These are phyloP conservation scores for Hippopotamus amphibius DNA, from an alignment of 2,113 vertebrate species.

Conservation along the genomic window DNA sequence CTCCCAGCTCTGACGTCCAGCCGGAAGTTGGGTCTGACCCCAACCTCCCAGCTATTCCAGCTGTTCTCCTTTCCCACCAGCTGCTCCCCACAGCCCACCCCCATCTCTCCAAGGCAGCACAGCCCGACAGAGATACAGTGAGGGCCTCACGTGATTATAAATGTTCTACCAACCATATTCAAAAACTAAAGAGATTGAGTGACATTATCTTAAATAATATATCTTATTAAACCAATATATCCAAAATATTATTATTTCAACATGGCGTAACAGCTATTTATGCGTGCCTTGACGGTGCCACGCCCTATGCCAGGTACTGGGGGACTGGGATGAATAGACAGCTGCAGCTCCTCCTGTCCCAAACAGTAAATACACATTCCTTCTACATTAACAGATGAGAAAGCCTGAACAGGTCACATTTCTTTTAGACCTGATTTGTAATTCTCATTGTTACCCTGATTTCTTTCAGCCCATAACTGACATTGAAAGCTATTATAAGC, in stretches of 20 bases:
- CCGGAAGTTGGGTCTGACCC: background rate
- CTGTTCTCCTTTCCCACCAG: background rate
- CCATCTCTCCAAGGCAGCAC: background rate
- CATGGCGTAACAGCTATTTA: background rate
- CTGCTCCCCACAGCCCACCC: fast-evolving
- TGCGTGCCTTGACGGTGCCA: background rate
- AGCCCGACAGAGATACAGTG: background rate
- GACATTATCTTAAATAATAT: background rate
- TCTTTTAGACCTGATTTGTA: background rate
- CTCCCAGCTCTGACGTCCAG: too few species aligned
- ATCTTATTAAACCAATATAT: background rate
- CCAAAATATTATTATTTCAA: background rate
- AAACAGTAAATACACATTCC: background rate
- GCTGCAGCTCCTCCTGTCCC: background rate
- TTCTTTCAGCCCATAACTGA: background rate
- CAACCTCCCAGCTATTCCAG: background rate
- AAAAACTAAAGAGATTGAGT: background rate
- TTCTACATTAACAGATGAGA: background rate
- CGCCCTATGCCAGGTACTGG: background rate
- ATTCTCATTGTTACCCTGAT: background rate
- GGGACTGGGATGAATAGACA: background rate
- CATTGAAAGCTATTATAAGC: background rate
- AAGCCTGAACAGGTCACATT: background rate
- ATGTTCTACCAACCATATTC: background rate
- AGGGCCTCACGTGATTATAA: background rate